These are phyloP conservation scores for Pseudomyrmex flavicornis DNA, from an alignment of 1,140 invertebrate genomes.

Conservation along the genomic window DNA sequence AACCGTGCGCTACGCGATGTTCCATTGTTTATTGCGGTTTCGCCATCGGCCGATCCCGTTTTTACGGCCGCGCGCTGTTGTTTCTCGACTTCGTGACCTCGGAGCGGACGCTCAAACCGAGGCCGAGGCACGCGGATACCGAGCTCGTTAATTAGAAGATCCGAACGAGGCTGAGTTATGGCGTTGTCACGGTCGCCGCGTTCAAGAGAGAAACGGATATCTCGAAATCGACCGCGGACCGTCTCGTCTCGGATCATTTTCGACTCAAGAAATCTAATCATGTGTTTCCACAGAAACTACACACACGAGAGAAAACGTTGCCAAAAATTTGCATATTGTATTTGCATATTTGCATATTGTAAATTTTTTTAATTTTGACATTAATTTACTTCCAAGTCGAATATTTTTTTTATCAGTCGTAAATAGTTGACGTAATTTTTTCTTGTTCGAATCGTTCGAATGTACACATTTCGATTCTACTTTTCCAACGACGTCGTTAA, in stretches of 20 bases:
- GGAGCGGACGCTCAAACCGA: background rate
- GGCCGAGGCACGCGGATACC: constrained; percentile 7
- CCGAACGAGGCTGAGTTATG: constrained; percentile 18
- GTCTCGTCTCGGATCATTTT: background rate
- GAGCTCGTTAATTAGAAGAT: constrained; percentile 54
- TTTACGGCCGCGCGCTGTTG: constrained; percentile 19
- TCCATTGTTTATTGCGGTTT: constrained; percentile 61
- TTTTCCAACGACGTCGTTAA: background rate
- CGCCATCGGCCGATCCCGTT: constrained; percentile 34
- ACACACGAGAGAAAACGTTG: too few relatives aligned
- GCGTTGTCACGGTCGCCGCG: background rate
- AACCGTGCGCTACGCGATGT: constrained; percentile 45
- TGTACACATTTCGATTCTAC: too few relatives aligned
- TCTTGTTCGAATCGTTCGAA: too few relatives aligned
- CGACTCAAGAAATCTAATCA: too few relatives aligned
- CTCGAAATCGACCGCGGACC: background rate
- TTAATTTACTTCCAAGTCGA: too few relatives aligned
- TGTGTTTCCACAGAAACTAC: too few relatives aligned
- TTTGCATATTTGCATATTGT: background rate
- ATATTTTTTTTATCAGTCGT: too few relatives aligned
- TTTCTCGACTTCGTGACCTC: constrained; percentile 40
- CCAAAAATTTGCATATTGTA: background rate
- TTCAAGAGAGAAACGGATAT: constrained; percentile 6
- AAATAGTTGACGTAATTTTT: too few relatives aligned
- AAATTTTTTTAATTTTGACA: background rate